phyloP scores from a whole-genome alignment of 1,140 invertebrate species.

The Telenomus remus region DNA sequence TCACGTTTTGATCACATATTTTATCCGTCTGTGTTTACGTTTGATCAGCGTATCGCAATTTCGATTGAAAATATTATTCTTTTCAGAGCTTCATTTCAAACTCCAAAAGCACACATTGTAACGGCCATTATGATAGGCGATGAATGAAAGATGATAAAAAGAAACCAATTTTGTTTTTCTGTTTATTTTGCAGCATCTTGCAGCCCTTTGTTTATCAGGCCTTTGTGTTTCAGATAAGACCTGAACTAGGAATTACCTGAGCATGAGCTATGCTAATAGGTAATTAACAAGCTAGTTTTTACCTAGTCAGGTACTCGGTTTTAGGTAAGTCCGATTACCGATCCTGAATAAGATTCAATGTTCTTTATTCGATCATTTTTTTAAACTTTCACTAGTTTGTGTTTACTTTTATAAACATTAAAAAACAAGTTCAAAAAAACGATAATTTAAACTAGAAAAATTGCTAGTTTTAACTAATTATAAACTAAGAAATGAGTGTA shows the following conservation, averaged over 20 bases:
- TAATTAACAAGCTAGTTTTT: slow-evolving; percentile 50
- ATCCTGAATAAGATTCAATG: slow-evolving; percentile 37
- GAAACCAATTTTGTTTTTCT: neutral
- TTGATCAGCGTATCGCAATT: too few species aligned
- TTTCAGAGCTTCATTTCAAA: slow-evolving; percentile 36
- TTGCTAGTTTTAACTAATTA: too few species aligned
- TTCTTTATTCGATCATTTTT: slow-evolving; percentile 33
- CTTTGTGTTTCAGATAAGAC: slow-evolving; percentile 41
- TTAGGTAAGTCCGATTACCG: slow-evolving; percentile 36
- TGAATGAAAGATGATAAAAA: neutral
- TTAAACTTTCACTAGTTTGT: slow-evolving; percentile 2
- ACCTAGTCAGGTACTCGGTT: slow-evolving; percentile 39
- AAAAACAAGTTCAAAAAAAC: too few species aligned
- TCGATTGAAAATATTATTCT: slow-evolving; percentile 3
- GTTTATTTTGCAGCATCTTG: neutral
- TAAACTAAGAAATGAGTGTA: slow-evolving; percentile 41
- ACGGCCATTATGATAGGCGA: neutral
- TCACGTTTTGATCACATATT: too few species aligned
- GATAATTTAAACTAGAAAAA: too few species aligned
- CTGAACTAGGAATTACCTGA: slow-evolving; percentile 31
- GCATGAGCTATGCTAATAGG: slow-evolving; percentile 31
- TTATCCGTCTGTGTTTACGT: too few species aligned
- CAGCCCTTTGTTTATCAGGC: slow-evolving; percentile 15
- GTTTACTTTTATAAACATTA: too few species aligned
- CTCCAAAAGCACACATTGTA: slow-evolving; percentile 29